A percentile compares a stretch with the other conserved stretches of the same genome.
phyloP scores from a whole-genome alignment of 1,140 invertebrate species.

The Centruroides vittatus region DNA sequence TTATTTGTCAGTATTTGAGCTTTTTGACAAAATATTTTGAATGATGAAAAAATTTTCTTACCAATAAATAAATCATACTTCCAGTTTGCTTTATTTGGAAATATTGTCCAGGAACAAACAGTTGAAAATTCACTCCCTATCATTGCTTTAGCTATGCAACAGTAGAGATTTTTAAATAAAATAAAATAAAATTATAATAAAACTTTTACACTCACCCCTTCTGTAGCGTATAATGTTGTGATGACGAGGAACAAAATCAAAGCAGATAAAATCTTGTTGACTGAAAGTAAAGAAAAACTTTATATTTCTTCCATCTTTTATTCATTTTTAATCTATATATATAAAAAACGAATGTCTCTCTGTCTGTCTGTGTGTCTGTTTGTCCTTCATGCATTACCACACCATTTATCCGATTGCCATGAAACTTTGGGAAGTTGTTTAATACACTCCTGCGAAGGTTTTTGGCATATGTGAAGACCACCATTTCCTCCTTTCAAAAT shows the following conservation, averaged over 20 bases:
- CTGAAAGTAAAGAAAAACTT: conserved; percentile 34
- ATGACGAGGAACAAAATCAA: conserved; percentile 88
- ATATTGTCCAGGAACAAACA: conserved; percentile 87
- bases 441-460: no score
- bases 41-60: conserved; percentile 18
- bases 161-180: neutral
- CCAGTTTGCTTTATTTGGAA: conserved; percentile 68
- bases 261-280: conserved; percentile 95
- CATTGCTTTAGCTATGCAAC: conserved; percentile 36
- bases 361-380: no score
- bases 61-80: conserved; percentile 71
- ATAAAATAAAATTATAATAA: neutral
- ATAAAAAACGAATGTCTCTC: no score
- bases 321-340: no score
- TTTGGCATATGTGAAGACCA: no score
- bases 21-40: neutral
- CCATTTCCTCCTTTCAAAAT: no score
- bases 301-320: no score
- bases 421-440: no score
- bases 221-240: conserved; percentile 90
- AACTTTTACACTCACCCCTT: conserved; percentile 47
- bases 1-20: neutral
- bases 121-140: conserved; percentile 80
- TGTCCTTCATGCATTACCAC: no score
- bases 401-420: no score